A percentile compares a stretch with the other conserved stretches of the same genome.
Conservation (phyloP, 1,140 invertebrate species). For the Papilio aristodemus region DNA sequence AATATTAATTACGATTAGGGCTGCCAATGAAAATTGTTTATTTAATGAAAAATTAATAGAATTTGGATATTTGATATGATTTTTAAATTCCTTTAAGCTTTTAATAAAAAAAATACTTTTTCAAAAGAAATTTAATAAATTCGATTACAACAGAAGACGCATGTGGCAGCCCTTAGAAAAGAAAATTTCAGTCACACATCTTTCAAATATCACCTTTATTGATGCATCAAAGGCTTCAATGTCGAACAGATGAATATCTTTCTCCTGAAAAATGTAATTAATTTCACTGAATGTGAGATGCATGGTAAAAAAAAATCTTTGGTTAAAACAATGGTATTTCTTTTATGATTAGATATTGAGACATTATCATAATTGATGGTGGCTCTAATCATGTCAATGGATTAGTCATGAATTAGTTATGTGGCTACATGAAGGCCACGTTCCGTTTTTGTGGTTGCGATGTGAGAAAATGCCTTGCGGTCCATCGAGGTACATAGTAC, state of each 20-base stretch:
- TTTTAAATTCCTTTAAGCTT: neutral
- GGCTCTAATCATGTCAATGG: slow-evolving; percentile 3
- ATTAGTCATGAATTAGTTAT: slow-evolving; percentile 14
- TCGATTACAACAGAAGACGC: neutral
- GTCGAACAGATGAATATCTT: slow-evolving; percentile 59
- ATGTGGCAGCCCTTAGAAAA: slow-evolving; percentile 23
- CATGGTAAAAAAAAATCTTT: neutral
- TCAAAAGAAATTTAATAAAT: neutral
- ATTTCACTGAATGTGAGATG: slow-evolving; percentile 9
- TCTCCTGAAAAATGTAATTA: slow-evolving; percentile 64
- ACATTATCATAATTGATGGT: slow-evolving; percentile 1
- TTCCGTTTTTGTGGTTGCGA: slow-evolving; percentile 13
- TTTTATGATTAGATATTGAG: neutral
- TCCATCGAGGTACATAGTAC: too few relatives aligned
- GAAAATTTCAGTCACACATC: slow-evolving; percentile 46
- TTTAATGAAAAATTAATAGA: neutral
- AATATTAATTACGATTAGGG: slow-evolving; percentile 10
- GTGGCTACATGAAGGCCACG: slow-evolving; percentile 5
- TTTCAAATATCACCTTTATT: slow-evolving; percentile 71
- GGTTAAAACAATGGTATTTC: slow-evolving; percentile 4
- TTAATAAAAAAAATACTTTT: too few relatives aligned
- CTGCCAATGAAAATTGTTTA: slow-evolving; percentile 4
- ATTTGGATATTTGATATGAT: neutral
- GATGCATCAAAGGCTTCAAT: slow-evolving; percentile 74
- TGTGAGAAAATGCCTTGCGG: slow-evolving; percentile 13